Evolutionary conservation across 2,797 vertebrate species (phyloP).

Genomic region (Neopelma chrysocephalum): DNA sequence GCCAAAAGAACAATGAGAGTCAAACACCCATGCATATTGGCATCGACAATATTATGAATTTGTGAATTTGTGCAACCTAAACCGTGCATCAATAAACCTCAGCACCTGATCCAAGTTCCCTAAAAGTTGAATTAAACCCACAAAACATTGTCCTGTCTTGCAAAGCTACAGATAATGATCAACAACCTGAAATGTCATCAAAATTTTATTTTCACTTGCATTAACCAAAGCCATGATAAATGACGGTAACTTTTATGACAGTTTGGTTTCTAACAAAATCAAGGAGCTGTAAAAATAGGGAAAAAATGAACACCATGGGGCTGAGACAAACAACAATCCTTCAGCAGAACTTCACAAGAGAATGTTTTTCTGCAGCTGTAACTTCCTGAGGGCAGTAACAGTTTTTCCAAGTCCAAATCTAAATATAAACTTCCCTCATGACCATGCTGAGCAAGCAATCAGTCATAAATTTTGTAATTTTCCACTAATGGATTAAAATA

Average conservation of each 20-base stretch:
- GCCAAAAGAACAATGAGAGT: not conserved
- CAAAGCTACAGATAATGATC: not conserved
- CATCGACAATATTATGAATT: not conserved
- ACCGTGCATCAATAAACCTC: not conserved
- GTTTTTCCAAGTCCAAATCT: not conserved
- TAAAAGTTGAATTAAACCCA: not conserved
- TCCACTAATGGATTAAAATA: not conserved
- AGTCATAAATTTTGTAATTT: not conserved
- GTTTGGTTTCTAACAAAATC: not conserved
- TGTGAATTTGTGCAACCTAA: not conserved
- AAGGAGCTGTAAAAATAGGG: not conserved
- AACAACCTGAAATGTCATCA: not conserved
- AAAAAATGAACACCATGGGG: not conserved
- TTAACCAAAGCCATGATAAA: not conserved
- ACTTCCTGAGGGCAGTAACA: not conserved
- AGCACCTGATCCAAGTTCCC: not conserved
- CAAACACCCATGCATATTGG: not conserved
- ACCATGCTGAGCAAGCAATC: not conserved
- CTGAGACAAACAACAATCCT: not conserved
- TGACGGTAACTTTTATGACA: not conserved
- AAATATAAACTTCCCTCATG: constrained; percentile 22
- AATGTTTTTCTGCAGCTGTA: not conserved
- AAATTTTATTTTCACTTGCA: not conserved
- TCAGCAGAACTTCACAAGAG: not conserved
- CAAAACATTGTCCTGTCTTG: not conserved